Evolutionary conservation across 2,888 invertebrate genomes (phyloP).

Genomic region (Hecatera dysodea): DNA sequence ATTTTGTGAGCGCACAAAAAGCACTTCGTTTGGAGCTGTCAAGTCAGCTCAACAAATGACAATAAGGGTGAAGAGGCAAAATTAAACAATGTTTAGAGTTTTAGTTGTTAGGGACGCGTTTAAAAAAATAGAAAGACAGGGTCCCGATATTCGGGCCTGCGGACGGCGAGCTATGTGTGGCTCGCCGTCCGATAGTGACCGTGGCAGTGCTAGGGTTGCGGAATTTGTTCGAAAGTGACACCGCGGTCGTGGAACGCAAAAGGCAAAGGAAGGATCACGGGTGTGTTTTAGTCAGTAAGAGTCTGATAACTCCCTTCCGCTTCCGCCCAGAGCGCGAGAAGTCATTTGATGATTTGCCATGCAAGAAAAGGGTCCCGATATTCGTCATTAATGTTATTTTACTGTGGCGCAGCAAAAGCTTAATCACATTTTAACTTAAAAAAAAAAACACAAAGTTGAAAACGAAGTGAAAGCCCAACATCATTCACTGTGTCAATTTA

Average conservation of each 20-base stretch:
- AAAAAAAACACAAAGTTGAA: background rate
- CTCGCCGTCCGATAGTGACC: no score
- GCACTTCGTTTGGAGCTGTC: conserved; percentile 72
- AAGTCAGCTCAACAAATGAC: conserved; percentile 83
- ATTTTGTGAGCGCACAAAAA: conserved; percentile 58
- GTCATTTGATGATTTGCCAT: no score
- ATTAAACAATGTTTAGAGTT: conserved; percentile 77
- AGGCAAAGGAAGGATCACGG: no score
- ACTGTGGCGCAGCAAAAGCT: background rate
- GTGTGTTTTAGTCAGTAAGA: no score
- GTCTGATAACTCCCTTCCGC: no score
- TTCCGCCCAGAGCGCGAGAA: no score
- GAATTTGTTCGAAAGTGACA: no score
- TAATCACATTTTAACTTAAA: background rate
- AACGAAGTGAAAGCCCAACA: background rate
- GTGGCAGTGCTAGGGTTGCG: no score
- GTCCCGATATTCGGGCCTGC: conserved; percentile 52
- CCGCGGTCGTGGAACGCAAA: no score
- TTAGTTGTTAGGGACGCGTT: conserved; percentile 58
- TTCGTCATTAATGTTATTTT: conserved; percentile 45
- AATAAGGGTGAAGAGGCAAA: conserved; percentile 82
- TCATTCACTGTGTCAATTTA: background rate
- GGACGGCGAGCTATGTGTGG: no score
- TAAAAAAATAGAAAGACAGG: conserved; percentile 64
- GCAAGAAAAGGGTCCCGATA: conserved; percentile 53